These are phyloP conservation scores for Hipposideros armiger DNA, from an alignment of 2,113 vertebrate species.

Conservation along the genomic window DNA sequence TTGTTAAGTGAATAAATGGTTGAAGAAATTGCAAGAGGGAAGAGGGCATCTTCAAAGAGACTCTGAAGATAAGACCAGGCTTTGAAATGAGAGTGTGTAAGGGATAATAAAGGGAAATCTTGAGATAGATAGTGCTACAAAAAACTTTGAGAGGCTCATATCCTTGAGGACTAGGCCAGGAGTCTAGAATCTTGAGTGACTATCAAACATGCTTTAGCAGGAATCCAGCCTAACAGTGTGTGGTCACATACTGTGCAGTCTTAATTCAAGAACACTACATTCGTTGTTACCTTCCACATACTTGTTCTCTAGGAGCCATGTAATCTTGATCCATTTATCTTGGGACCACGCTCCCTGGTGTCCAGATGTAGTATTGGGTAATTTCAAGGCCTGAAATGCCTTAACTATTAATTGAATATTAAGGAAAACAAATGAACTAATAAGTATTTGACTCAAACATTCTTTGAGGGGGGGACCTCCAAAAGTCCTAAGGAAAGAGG, in stretches of 20 bases:
- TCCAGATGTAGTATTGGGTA: not conserved
- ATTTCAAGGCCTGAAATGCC: not conserved
- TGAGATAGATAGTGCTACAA: not conserved
- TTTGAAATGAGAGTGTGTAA: not conserved
- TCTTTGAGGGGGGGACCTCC: not conserved
- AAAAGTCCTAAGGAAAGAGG: not conserved
- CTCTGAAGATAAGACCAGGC: not conserved
- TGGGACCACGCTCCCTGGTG: not conserved
- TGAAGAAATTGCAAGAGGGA: not conserved
- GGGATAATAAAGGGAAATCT: not conserved
- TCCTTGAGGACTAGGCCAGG: not conserved
- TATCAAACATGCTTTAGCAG: not conserved
- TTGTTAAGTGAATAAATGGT: not conserved
- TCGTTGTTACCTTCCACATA: not conserved
- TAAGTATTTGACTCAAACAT: not conserved
- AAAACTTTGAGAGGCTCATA: not conserved
- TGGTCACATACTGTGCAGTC: not conserved
- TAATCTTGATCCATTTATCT: not conserved
- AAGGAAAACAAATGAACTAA: not conserved
- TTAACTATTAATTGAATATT: not conserved
- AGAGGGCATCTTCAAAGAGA: not conserved
- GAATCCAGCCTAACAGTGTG: not conserved
- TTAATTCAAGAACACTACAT: not conserved
- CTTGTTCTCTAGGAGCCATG: not conserved
- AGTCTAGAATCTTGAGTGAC: not conserved